These are phyloP conservation scores for Lepidochitona cinerea DNA, from an alignment of 2,888 invertebrate species.

Conservation along the genomic window DNA sequence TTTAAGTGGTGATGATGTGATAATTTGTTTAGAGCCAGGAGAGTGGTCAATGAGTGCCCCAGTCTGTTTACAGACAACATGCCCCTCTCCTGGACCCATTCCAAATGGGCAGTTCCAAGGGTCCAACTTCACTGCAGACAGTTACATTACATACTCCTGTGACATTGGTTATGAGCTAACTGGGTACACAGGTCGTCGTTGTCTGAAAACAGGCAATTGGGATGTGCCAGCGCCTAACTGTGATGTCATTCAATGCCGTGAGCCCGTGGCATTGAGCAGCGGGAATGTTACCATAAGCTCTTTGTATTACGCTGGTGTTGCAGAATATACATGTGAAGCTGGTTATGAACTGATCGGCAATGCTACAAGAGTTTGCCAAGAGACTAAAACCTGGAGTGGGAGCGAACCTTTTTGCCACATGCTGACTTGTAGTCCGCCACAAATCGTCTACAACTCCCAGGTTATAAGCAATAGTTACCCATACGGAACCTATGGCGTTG, in stretches of 20 bases:
- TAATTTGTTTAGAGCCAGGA: slow-evolving; percentile 42
- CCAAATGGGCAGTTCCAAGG: background rate
- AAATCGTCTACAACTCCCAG: background rate
- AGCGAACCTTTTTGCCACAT: slow-evolving; percentile 67
- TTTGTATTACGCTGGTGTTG: slow-evolving; percentile 31
- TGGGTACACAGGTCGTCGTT: slow-evolving; percentile 23
- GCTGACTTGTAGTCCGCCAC: background rate
- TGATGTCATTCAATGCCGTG: slow-evolving; percentile 31
- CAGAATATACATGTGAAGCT: slow-evolving; percentile 69
- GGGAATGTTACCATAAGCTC: slow-evolving; percentile 18
- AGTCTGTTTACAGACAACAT: background rate
- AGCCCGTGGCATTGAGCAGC: slow-evolving; percentile 25
- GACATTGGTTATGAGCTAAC: slow-evolving; percentile 40
- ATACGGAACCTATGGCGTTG: background rate
- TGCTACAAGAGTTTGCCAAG: slow-evolving; percentile 71
- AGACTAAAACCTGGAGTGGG: slow-evolving; percentile 72
- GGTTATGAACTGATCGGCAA: slow-evolving; percentile 71
- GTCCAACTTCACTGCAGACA: background rate
- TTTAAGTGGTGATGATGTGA: slow-evolving; percentile 38
- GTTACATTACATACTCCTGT: slow-evolving; percentile 23
- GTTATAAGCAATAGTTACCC: background rate
- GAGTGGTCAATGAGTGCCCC: slow-evolving; percentile 21
- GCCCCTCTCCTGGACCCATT: background rate
- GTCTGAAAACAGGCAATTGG: slow-evolving; percentile 45
- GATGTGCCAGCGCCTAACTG: slow-evolving; percentile 56